phyloP scores from a whole-genome alignment of 2,113 vertebrate species.

The Anguilla japonica region DNA sequence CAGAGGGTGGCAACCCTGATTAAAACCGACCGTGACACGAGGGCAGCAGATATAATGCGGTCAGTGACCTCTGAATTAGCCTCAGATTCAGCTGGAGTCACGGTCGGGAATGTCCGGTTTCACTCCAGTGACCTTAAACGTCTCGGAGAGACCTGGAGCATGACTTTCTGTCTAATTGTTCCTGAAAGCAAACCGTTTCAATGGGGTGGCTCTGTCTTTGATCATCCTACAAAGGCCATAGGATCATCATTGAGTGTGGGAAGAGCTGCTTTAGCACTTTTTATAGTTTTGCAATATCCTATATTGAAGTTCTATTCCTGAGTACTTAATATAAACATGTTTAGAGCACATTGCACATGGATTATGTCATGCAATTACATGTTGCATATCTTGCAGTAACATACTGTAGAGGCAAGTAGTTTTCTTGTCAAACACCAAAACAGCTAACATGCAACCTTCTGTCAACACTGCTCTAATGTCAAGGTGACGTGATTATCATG shows the following conservation, averaged over 20 bases:
- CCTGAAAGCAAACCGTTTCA: not conserved
- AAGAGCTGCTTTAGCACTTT: not conserved
- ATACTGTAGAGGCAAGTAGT: not conserved
- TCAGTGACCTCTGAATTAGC: slow-evolving; percentile 14
- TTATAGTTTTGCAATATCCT: not conserved
- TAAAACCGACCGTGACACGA: not conserved
- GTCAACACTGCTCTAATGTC: not conserved
- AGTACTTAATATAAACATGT: not conserved
- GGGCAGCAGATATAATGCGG: slow-evolving; percentile 1
- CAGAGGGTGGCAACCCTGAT: not conserved
- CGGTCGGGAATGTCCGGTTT: not conserved
- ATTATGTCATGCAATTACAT: not conserved
- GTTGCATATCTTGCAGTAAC: not conserved
- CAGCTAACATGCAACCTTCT: not conserved
- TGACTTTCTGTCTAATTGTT: slow-evolving; percentile 12
- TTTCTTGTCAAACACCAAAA: not conserved
- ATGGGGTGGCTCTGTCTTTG: not conserved
- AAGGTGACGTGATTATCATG: not conserved
- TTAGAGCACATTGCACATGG: not conserved
- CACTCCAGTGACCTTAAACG: not conserved
- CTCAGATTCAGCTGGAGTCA: not conserved
- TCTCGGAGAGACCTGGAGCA: not conserved
- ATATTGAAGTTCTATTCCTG: not conserved
- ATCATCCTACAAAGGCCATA: not conserved
- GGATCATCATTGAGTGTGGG: not conserved